Evolutionary conservation across 2,888 invertebrate species (phyloP).

Genomic region (Eubasilissa splendida): DNA sequence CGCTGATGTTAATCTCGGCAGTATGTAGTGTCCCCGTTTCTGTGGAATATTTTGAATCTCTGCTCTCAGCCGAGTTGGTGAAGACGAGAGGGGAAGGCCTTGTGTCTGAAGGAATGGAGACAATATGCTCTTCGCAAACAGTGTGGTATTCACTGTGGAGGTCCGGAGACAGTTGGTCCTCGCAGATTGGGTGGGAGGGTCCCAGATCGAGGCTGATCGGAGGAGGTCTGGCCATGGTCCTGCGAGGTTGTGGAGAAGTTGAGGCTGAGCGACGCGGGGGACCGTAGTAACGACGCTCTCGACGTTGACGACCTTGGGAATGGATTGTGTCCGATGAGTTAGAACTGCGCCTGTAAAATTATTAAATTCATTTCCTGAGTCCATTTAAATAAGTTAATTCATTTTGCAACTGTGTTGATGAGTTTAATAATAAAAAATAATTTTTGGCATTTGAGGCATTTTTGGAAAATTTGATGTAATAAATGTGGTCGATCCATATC

Average conservation of each 20-base stretch:
- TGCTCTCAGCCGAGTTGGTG: conserved; percentile 49
- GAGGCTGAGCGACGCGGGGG: conserved; percentile 50
- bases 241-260: conserved; percentile 53
- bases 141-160: conserved; percentile 56
- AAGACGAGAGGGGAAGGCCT: conserved; percentile 9
- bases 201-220: conserved; percentile 54
- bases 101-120: neutral
- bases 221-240: neutral
- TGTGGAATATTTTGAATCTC: conserved; percentile 55
- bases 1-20: conserved; percentile 55
- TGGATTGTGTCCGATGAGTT: conserved; percentile 66
- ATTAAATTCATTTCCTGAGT: too few species aligned
- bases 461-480: too few species aligned
- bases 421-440: too few species aligned
- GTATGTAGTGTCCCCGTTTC: conserved; percentile 56
- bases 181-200: conserved; percentile 39
- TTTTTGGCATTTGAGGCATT: too few species aligned
- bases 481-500: too few species aligned
- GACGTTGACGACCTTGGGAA: conserved; percentile 61
- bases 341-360: conserved; percentile 63
- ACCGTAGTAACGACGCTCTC: conserved; percentile 59
- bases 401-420: too few species aligned
- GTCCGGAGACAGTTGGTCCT: conserved; percentile 54
- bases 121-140: conserved; percentile 51
- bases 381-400: neutral